Evolutionary conservation across 2,797 vertebrate genomes (phyloP).

Genomic region (Labroides dimidiatus): DNA sequence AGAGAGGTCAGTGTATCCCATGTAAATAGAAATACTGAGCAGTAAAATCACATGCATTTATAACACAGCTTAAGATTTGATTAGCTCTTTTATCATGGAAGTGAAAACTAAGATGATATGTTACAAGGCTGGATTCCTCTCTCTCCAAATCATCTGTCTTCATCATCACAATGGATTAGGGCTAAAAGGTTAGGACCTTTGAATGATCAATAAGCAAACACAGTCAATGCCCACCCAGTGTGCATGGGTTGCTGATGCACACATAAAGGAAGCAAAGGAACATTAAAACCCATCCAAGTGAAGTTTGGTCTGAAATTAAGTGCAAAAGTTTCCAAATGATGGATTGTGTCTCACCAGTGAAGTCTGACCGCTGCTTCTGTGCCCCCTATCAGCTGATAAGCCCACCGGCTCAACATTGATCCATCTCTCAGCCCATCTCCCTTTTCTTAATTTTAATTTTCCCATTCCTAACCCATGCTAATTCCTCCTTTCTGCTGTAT

Average conservation of each 20-base stretch:
- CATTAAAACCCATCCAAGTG: conserved; percentile 3
- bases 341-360: conserved; percentile 46
- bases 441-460: conserved; percentile 77
- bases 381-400: conserved; percentile 72
- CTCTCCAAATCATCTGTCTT: conserved; percentile 63
- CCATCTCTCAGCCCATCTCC: conserved; percentile 65
- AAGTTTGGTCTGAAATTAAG: conserved; percentile 41
- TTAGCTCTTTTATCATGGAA: conserved; percentile 40
- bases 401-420: conserved; percentile 73
- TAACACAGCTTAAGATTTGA: conserved; percentile 36
- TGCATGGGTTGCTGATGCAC: conserved; percentile 30
- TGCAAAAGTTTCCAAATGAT: conserved; percentile 59
- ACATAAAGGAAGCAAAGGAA: conserved; percentile 23
- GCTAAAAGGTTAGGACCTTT: conserved; percentile 58
- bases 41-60: conserved; percentile 54
- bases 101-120: conserved; percentile 42
- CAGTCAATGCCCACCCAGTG: conserved; percentile 41
- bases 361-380: conserved; percentile 44
- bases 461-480: conserved; percentile 80
- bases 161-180: conserved; percentile 72
- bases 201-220: conserved; percentile 71
- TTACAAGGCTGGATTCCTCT: conserved; percentile 51
- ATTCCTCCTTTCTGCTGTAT: conserved; percentile 80
- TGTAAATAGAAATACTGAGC: conserved; percentile 37
- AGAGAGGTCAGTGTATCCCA: conserved; percentile 59